Base-by-base conservation (phyloP, 2,888 invertebrate genomes). In the Callimorpha dominula region DNA sequence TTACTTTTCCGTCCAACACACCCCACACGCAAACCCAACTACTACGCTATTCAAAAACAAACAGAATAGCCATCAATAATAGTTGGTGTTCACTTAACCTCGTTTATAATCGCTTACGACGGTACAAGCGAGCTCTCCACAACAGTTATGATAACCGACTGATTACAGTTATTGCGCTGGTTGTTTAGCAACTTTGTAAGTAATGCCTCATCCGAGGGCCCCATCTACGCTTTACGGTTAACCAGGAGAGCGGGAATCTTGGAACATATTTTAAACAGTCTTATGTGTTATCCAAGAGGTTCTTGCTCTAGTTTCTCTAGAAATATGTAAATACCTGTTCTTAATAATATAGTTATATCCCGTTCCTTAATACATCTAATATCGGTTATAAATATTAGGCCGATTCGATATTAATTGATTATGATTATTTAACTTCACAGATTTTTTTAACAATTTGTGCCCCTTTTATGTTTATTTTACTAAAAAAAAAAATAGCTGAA, bases 111-210 rank as follows among this genome's bases (percentile, higher is more conserved):
- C 50, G 63, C 40, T 62, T 63, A 69, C 69, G 31, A 14, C 54
- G 20, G 43, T 20, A 54, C 20, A 49, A 63, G n/a, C n/a, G 12
- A 42, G 46, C 43, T 43, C 60, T 46, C 17, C n/a, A 49, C 49
- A 20, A 84, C 84, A 76, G 84, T 84, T 84, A 84, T 83, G 78
- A 79, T 85, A 83, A 85, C 85, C 60, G 79, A 75, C 64, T 67
- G 74, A 70, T 14, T 81, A 85, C 85, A 81, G 85, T 86, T 86
- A 86, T 68, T 74, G 79, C 71, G 78, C 40, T 66, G 52, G 17
- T n/a, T 50, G 62, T 40, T 50, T 11, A 42, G 63, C 50, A 50
- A 69, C 69, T 63, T 63, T 67, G 76, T 70, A 60, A 46, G 42
- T 31, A 68, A 68, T 57, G 14, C 4, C 31, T 66, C 54, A 43